phyloP scores from a whole-genome alignment of 2,888 invertebrate species.

The Volucella inanis region DNA sequence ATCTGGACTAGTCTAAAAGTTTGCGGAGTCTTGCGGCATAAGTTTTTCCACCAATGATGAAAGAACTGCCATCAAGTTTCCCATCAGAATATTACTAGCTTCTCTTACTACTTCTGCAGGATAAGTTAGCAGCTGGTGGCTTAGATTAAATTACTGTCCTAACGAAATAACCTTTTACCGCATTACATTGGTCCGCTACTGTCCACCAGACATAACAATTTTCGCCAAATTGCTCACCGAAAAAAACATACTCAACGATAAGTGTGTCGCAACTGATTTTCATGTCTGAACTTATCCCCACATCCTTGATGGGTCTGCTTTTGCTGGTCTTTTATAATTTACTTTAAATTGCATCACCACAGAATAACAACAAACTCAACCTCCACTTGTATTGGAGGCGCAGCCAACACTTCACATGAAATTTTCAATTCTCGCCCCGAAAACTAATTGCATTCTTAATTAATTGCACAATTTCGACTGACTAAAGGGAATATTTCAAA shows the following conservation, averaged over 20 bases:
- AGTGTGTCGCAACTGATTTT: slow-evolving; percentile 2
- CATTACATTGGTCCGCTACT: too few relatives aligned
- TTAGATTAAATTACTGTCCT: too few relatives aligned
- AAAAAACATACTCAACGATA: neutral
- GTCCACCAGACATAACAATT: slow-evolving; percentile 2
- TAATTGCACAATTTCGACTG: slow-evolving; percentile 64
- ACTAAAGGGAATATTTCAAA: neutral
- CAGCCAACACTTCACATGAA: slow-evolving; percentile 19
- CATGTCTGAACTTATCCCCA: slow-evolving; percentile 9
- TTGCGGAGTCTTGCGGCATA: too few relatives aligned
- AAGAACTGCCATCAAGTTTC: too few relatives aligned
- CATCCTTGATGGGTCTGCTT: neutral
- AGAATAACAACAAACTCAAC: neutral
- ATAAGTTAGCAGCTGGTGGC: too few relatives aligned
- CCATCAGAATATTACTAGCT: too few relatives aligned
- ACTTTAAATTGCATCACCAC: slow-evolving; percentile 20
- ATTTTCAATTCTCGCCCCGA: slow-evolving; percentile 64
- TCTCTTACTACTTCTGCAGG: too few relatives aligned
- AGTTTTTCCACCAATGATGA: too few relatives aligned
- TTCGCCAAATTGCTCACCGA: slow-evolving; percentile 8
- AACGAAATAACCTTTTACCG: too few relatives aligned
- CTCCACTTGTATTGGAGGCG: neutral
- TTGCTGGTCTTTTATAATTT: slow-evolving; percentile 21
- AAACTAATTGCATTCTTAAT: slow-evolving; percentile 68
- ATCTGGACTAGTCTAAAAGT: too few relatives aligned